These are phyloP conservation scores for Nipponia nippon DNA, from an alignment of 2,113 vertebrate species.

Conservation along the genomic window DNA sequence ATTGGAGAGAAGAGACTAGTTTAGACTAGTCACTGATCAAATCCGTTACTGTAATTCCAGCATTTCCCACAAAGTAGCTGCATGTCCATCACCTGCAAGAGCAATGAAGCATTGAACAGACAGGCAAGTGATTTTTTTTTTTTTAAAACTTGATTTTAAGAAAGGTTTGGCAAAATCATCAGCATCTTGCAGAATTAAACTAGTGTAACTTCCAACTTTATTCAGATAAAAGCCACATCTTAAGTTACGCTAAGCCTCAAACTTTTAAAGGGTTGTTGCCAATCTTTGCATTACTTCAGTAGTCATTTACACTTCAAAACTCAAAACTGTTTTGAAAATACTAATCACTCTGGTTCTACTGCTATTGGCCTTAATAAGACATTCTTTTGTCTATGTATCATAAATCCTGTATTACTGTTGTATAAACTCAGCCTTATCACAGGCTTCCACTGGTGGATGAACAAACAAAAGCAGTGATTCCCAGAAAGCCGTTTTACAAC, in stretches of 20 bases:
- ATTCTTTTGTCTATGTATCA: neutral
- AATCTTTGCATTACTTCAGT: neutral
- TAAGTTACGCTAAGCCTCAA: neutral
- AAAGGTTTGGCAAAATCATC: neutral
- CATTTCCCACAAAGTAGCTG: neutral
- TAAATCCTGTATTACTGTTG: neutral
- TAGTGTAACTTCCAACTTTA: neutral
- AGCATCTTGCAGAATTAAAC: neutral
- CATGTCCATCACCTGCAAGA: neutral
- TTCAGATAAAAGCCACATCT: neutral
- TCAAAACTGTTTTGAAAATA: neutral
- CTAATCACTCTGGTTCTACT: neutral
- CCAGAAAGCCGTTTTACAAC: neutral
- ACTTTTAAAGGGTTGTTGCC: neutral
- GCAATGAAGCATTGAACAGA: neutral
- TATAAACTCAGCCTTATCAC: neutral
- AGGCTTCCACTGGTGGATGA: neutral
- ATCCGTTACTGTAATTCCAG: neutral
- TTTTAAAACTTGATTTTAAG: neutral
- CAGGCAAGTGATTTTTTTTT: neutral
- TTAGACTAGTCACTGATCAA: neutral
- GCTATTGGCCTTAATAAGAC: neutral
- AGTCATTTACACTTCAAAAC: neutral
- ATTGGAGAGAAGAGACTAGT: neutral
- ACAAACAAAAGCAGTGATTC: neutral